Base-by-base conservation (phyloP, 1,140 invertebrate species). In the Arctopsyche grandis region DNA sequence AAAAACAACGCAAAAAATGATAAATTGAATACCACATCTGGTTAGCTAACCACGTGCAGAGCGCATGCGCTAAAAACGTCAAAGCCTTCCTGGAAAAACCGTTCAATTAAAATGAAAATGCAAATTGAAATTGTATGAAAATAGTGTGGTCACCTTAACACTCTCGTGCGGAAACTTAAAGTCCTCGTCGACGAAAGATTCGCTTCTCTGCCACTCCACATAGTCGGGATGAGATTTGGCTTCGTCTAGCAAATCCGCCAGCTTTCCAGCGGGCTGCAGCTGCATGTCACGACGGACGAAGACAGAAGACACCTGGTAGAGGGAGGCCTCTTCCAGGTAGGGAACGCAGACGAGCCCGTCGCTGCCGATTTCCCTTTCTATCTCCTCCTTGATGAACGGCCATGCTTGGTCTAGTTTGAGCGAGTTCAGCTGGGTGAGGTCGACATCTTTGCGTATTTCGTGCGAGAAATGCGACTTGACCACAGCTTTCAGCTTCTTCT, bases 161-260 rank as follows among this genome's bases (percentile, higher is more conserved):
- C 88, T 89, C 80, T 89, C 88, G 78, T 89, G 88, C 1, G 87
- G 87, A 84, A 88, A 89, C 80, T 88, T 88, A 74, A 86, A 89
- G 12, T 85, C 84, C 29, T 79, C n/a, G 56, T 89, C 88, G 48
- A 84, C 83, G 79, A 88, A 88, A 77, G 86, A 77, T 21, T 81
- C 84, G 74, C 84, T 81, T 43, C 87, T 84, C 46, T 88, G 82
- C 85, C 86, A 85, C 73, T 86, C 84, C 63, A 88, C 85, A 70
- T 86, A 88, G 44, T 86, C 85, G 9, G 85, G n/a, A 52, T 85
- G 84, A 38, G 87, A 85, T 84, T 86, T 86, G 43, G 84, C 82
- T 38, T 81, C 85, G 83, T 88, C 86, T 78, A 88, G 82, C 78
- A 88, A 86, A 29, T 87, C 85, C 9, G 82, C 81, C n/a, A 89